A percentile compares a stretch with the other conserved stretches of the same genome.
These are phyloP conservation scores for Galerucella pusilla DNA, from an alignment of 2,888 invertebrate species.

Conservation along the genomic window DNA sequence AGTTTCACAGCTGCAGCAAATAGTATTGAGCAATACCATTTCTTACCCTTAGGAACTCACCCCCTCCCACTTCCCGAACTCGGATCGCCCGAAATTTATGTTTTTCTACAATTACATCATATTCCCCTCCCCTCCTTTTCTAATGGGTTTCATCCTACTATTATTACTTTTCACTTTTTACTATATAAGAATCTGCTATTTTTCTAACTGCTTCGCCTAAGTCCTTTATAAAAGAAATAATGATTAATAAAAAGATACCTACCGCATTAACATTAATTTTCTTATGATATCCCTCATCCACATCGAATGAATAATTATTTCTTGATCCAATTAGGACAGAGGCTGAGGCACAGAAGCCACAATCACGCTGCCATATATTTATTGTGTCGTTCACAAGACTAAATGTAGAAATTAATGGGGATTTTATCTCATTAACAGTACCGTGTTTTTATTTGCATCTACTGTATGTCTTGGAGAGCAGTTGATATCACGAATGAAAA, in stretches of 20 bases:
- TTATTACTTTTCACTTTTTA: too few species aligned
- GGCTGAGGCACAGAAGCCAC: constrained; percentile 56
- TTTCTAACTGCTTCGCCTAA: too few species aligned
- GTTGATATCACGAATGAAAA: constrained; percentile 31
- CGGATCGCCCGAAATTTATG: too few species aligned
- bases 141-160: too few species aligned
- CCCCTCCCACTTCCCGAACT: too few species aligned
- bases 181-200: too few species aligned
- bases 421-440: constrained; percentile 61
- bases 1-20: too few species aligned
- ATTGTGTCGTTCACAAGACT: constrained; percentile 58
- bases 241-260: neutral
- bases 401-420: constrained; percentile 61
- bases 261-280: neutral
- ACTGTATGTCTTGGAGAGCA: constrained; percentile 32
- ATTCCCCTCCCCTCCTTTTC: too few species aligned
- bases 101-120: too few species aligned
- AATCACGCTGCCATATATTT: constrained; percentile 59
- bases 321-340: constrained; percentile 60
- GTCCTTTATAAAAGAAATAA: neutral
- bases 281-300: constrained; percentile 4
- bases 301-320: constrained; percentile 56
- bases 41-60: too few species aligned
- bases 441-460: constrained; percentile 53
- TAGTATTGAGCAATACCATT: too few species aligned